Percentiles rank a stretch among this genome's conserved stretches.
These are phyloP conservation scores for Chiloscyllium punctatum DNA, from an alignment of 2,797 vertebrate genomes.

Conservation along the genomic window DNA sequence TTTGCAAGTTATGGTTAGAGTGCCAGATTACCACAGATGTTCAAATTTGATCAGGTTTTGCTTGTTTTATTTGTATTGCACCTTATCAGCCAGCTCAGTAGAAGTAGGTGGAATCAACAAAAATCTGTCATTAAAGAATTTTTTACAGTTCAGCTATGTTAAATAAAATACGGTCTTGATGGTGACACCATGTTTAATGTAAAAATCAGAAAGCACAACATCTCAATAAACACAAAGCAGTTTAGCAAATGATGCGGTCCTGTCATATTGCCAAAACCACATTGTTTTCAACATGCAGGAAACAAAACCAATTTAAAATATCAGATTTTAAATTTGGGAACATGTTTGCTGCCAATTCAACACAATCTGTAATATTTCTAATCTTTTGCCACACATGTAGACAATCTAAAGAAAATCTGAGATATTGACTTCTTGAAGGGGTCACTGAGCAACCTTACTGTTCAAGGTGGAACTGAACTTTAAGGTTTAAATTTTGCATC, in stretches of 20 bases:
- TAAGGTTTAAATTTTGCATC: neutral
- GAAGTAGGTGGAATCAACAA: neutral
- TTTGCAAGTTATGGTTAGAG: neutral
- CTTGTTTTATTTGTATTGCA: neutral
- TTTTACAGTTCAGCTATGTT: neutral
- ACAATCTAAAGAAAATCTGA: neutral
- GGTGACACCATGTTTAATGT: neutral
- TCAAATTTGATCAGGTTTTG: neutral
- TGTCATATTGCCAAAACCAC: neutral
- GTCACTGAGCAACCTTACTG: neutral
- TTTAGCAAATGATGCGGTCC: neutral
- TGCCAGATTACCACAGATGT: neutral
- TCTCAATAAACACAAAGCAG: neutral
- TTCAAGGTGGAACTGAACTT: neutral
- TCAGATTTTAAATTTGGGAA: neutral
- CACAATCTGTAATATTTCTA: neutral
- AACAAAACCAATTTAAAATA: neutral
- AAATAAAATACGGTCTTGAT: neutral
- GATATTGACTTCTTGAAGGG: neutral
- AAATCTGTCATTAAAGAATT: no score
- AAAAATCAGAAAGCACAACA: neutral
- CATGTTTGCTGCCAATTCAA: neutral
- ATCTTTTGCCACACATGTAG: neutral
- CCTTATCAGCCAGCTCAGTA: neutral
- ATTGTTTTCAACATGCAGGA: neutral